Evolutionary conservation across 2,113 vertebrate species (phyloP).

Genomic region (Malurus elegans): DNA sequence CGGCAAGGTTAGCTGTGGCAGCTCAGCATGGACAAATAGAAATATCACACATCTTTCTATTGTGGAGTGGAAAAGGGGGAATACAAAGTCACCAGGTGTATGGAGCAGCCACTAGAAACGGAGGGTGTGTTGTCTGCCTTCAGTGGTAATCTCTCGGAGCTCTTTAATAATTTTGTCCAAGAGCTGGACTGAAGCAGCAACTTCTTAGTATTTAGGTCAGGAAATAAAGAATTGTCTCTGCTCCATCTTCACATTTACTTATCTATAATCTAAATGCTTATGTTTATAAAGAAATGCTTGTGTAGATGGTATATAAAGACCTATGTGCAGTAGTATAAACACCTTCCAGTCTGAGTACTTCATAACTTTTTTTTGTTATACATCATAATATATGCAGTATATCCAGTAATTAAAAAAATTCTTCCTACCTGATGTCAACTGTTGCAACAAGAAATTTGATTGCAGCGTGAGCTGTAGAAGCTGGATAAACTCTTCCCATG

Average conservation of each 20-base stretch:
- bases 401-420: background rate
- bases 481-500: background rate
- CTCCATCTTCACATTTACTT: background rate
- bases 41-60: background rate
- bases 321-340: background rate
- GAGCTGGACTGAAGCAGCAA: background rate
- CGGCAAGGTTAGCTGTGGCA: background rate
- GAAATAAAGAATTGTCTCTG: background rate
- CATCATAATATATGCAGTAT: background rate
- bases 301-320: background rate
- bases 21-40: background rate
- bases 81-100: background rate
- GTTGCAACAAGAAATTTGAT: background rate
- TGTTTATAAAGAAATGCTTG: background rate
- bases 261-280: background rate
- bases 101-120: background rate
- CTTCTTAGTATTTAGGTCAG: background rate
- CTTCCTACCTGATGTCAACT: background rate
- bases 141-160: background rate
- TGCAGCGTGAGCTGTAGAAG: background rate
- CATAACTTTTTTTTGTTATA: background rate
- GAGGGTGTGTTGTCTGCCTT: background rate
- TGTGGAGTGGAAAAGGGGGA: background rate
- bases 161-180: background rate
- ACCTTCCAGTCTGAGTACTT: background rate